Evolutionary conservation across 2,888 invertebrate genomes (phyloP).

Genomic region (Nebria salina): DNA sequence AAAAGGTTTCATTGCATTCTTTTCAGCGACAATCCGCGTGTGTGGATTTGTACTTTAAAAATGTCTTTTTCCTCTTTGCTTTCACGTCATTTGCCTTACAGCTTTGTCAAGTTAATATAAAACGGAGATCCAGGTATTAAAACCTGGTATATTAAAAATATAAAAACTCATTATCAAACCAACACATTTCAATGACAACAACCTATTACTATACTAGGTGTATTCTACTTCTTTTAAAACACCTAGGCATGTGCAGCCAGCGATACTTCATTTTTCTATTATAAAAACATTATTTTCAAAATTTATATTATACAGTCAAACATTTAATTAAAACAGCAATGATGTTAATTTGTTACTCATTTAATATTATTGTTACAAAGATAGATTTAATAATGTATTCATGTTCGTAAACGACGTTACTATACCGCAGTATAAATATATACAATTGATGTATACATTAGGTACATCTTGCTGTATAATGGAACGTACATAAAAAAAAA

Average conservation of each 20-base stretch:
- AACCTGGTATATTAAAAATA: not conserved
- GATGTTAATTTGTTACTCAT: not conserved
- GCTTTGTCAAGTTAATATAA: slow-evolving; percentile 1
- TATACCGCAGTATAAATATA: not conserved
- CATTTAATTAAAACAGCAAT: no score
- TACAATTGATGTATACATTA: not conserved
- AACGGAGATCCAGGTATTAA: not conserved
- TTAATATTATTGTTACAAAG: not conserved
- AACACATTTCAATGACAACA: not conserved
- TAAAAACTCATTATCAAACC: not conserved
- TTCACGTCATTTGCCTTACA: not conserved
- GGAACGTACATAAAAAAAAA: not conserved
- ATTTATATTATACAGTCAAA: no score
- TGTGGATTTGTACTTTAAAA: slow-evolving; percentile 1
- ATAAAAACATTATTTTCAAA: no score
- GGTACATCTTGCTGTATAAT: not conserved
- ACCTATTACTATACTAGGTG: not conserved
- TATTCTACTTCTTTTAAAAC: no score
- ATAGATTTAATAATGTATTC: not conserved
- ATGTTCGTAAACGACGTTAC: not conserved
- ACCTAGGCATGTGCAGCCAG: no score
- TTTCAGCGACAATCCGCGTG: not conserved
- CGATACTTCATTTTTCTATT: no score
- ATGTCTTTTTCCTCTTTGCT: not conserved
- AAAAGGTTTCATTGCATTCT: not conserved